Conservation (phyloP, 2,797 vertebrate species). For the Bryconaethiops microstoma region DNA sequence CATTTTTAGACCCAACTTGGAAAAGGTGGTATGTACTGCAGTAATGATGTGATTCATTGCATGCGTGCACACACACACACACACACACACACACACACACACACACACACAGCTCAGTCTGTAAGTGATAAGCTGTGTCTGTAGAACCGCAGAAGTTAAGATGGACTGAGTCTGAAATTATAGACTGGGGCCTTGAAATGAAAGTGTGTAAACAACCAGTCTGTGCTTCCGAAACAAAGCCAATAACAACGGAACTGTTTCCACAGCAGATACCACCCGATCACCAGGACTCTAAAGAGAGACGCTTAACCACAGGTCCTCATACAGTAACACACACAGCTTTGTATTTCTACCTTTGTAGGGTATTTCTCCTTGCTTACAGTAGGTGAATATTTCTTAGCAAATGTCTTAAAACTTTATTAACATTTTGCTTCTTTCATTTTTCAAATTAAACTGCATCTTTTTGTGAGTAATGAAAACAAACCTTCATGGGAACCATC, state of each 20-base stretch:
- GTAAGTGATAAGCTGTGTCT: slow-evolving; percentile 13
- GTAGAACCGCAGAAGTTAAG: neutral
- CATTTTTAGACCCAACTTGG: slow-evolving; percentile 4
- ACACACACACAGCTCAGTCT: neutral
- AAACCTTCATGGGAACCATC: neutral
- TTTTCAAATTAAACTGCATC: neutral
- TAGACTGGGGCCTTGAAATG: slow-evolving; percentile 1
- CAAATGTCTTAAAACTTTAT: neutral
- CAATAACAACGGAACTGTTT: slow-evolving; percentile 20
- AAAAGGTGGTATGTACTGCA: slow-evolving; percentile 36
- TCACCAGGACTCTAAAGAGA: neutral
- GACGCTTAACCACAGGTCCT: neutral
- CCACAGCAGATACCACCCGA: neutral
- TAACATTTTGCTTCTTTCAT: neutral
- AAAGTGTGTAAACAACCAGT: slow-evolving; percentile 20
- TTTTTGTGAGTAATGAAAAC: neutral
- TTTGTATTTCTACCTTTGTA: neutral
- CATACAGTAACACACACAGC: neutral
- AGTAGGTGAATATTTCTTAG: neutral
- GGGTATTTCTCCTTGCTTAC: neutral
- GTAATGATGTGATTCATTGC: slow-evolving; percentile 58
- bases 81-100: slow-evolving; percentile 24
- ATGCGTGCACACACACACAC: neutral
- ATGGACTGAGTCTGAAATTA: neutral
- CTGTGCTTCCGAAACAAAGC: slow-evolving; percentile 24